These are phyloP conservation scores for Drosophila quinaria DNA, from an alignment of 2,888 invertebrate species.

Conservation along the genomic window DNA sequence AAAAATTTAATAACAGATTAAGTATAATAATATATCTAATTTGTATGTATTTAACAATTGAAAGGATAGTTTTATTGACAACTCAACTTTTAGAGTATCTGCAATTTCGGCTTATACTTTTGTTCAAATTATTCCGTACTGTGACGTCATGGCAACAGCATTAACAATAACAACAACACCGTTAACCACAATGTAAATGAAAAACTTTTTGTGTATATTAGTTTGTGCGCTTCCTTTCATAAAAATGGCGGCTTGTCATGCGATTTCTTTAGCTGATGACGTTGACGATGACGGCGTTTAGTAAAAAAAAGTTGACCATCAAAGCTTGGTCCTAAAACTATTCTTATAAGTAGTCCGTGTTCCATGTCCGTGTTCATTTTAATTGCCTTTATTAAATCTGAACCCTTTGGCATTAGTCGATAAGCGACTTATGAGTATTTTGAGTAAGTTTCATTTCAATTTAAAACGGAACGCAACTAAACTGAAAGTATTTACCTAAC, in stretches of 20 bases:
- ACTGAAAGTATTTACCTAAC: constrained; percentile 12
- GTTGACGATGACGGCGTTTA: constrained; percentile 18
- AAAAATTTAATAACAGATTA: neutral
- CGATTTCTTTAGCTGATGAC: constrained; percentile 63
- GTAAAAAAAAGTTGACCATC: constrained; percentile 17
- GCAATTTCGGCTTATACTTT: neutral
- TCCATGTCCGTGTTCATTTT: neutral
- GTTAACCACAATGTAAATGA: constrained; percentile 66
- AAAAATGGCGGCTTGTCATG: constrained; percentile 76
- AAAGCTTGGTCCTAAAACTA: neutral
- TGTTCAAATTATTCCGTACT: neutral
- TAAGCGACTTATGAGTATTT: constrained; percentile 30
- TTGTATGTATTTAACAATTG: neutral
- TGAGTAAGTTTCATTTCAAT: constrained; percentile 42
- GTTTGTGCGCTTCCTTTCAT: constrained; percentile 67
- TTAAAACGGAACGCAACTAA: constrained; percentile 27
- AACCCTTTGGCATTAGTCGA: constrained; percentile 56
- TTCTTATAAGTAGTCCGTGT: neutral
- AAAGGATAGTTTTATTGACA: neutral
- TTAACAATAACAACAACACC: constrained; percentile 47
- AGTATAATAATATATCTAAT: too few relatives aligned
- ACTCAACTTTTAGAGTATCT: neutral
- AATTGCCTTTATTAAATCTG: neutral
- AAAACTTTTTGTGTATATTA: constrained; percentile 68
- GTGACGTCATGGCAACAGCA: constrained; percentile 64